These are phyloP conservation scores for Neuroscelio doddi DNA, from an alignment of 2,888 invertebrate genomes.

Conservation along the genomic window DNA sequence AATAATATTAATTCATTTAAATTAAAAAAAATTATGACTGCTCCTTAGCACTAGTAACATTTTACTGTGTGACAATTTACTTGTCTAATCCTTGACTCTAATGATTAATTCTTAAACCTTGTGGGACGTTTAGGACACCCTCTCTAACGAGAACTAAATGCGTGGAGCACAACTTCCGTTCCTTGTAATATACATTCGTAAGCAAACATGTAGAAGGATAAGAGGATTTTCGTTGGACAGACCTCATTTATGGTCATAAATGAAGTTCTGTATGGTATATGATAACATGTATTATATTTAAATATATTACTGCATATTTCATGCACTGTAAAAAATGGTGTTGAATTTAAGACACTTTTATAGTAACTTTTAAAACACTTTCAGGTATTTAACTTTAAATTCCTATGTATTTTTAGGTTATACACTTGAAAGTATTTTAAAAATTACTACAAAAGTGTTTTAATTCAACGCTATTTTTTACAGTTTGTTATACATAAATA, in stretches of 20 bases:
- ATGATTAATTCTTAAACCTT: conserved; percentile 30
- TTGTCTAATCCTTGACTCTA: too few relatives aligned
- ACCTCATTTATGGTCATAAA: conserved; percentile 4
- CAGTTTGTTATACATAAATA: too few relatives aligned
- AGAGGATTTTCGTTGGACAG: conserved; percentile 21
- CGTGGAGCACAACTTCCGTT: conserved; percentile 27
- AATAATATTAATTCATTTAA: too few relatives aligned
- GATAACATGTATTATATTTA: neutral
- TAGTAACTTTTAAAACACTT: too few relatives aligned
- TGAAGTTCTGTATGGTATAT: neutral
- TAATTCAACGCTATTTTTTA: neutral
- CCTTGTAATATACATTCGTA: conserved; percentile 21
- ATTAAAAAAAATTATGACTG: too few relatives aligned
- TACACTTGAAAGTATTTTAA: too few relatives aligned
- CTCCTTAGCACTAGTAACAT: too few relatives aligned
- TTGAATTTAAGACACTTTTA: too few relatives aligned
- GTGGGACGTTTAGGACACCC: conserved; percentile 11
- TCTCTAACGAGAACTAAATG: conserved; percentile 36
- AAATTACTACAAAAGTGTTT: neutral
- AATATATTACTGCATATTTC: neutral
- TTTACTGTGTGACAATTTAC: too few relatives aligned
- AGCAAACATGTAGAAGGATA: conserved; percentile 17
- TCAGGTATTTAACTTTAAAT: too few relatives aligned
- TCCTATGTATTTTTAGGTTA: too few relatives aligned
- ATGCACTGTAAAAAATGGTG: too few relatives aligned